Base-by-base conservation (phyloP, 2,113 vertebrate species). In the Empidonax alnorum region DNA sequence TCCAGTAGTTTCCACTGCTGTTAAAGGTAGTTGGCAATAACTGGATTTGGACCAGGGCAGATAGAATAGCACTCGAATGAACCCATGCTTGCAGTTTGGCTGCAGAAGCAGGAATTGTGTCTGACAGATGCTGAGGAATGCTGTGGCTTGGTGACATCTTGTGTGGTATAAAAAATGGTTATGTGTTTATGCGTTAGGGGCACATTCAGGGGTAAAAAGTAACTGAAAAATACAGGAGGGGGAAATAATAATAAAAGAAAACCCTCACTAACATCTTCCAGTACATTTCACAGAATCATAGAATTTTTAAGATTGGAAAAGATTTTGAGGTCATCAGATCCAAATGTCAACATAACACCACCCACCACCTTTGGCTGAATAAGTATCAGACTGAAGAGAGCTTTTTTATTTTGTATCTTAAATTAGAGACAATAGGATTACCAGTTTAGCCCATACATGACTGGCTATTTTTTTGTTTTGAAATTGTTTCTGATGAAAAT, bases 321-420 rank as follows among this genome's bases (percentile, higher is more conserved):
- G 7, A 75, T 11, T 7, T 82, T 47, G n/a, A 82, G 2, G 20
- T 17, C 4, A 39, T 39, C 5, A 30, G 31, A 9, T 27, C 10
- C 24, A 46, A 62, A 75, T 0, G 0, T 19, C 47, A 27, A 31
- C 0, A 0, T 12, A 25, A 21, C n/a, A 18, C 3, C 20, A n/a
- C 2, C 3, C 20, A n/a, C 1, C 17, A 41, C 5, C 37, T 76
- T 47, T 55, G 9, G 7, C 6, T 46, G 14, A 33, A 63, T 28
- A 84, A 53, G 15, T 28, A 50, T 35, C 30, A 79, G 16, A 10
- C 21, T 47, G 9, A 2, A 69, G 33, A 47, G 2, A 56, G 1
- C 1, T 23, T 49, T 78, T 77, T 55, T 62, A 9, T 68, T 68
- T 68, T 12, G 8, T 24, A n/a, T 42, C 3, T 59, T 47, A 74